Base-by-base conservation (phyloP, 2,797 vertebrate species). In the Acestrorhynchus altus region DNA sequence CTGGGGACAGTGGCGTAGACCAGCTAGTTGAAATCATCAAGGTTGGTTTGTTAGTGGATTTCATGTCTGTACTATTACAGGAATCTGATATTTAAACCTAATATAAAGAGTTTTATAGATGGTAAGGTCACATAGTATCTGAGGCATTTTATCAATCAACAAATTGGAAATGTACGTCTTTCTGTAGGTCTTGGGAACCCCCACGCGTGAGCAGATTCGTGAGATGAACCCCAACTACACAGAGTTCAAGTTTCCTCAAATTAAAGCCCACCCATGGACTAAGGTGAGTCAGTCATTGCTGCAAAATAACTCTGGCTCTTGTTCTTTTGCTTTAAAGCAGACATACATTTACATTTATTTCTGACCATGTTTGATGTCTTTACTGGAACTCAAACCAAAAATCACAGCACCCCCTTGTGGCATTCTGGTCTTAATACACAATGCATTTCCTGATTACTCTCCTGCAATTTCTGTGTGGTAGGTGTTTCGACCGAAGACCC, bases 21-120 rank as follows among this genome's bases (percentile, higher is more conserved):
- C 98, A 98, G 60, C 92, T 99, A 93, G 98, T 99, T 82, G 97
- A 99, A 93, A 99, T 99, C 84, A 99, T 99, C 87, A 99, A 98
- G 96, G 98, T 99, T 92, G 83, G 18, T 20, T 24, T 18, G 26
- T 31, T 1, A n/a, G 49, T 52, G 49, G 4, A 51, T 51, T 51
- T 18, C 46, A 47, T 15, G 16, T 15, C 46, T 54, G n/a, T 10
- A 2, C 0, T 24, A 8, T 54, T 51, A n/a, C 20, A 52, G 2
- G n/a, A 52, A 52, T 56, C 20, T 4, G 5, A 4, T 24, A 56
- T 20, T 22, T 20, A 26, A 13, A 56, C 12, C 52, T 12, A 10
- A 24, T 56, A 22, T 12, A 2, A 12, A 0, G 22, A 10, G 1
- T 56, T 20, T 16, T 51, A 1, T 56, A 22, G 9, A 26, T 26